Base-by-base conservation (phyloP, 2,113 vertebrate genomes). In the Jacana jacana region DNA sequence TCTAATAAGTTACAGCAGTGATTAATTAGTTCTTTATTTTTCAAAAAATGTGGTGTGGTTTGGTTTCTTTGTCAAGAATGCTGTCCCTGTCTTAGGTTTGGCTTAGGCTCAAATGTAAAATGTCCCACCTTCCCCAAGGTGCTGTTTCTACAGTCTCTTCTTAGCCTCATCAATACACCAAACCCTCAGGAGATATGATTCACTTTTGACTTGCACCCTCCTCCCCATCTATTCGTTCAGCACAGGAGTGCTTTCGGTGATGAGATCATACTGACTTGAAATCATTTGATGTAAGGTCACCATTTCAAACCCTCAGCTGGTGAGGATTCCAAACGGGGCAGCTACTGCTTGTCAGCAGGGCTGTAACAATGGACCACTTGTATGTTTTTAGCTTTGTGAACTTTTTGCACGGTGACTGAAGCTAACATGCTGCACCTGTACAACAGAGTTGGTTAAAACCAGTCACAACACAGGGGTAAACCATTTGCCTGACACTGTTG, bases 401-500 rank as follows among this genome's bases (percentile, higher is more conserved):
- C 33, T 57, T 91, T 42, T n/a, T 49, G 24, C 49, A 24, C 2
- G 14, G 42, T n/a, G 46, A 71, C 77, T 57, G 63, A 65, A 86
- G 58, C 40, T 72, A 49, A 81, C 30, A 28, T 15, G 4, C 19
- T 12, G 68, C 39, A 65, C 48, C 61, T 80, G 86, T 65, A 28
- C 60, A 66, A 37, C 25, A 64, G 55, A 23, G 28, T 60, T 28
- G 16, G 23, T 76, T 48, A 57, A 33, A 40, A 17, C 51, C 86
- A 57, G 54, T 2, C 22, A 8, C 63, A 72, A 40, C 17, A 31
- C 0, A 0, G 17, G 10, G 22, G 10, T 23, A 28, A 78, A 75
- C 10, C 1, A 1, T 3, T 6, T 55, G 61, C 24, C 28, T 82
- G 49, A 0, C 0, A 49, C 19, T 73, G n/a, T 1, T 35, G 40